These are phyloP conservation scores for Prunella strophiata DNA, from an alignment of 2,797 vertebrate species.

Conservation along the genomic window DNA sequence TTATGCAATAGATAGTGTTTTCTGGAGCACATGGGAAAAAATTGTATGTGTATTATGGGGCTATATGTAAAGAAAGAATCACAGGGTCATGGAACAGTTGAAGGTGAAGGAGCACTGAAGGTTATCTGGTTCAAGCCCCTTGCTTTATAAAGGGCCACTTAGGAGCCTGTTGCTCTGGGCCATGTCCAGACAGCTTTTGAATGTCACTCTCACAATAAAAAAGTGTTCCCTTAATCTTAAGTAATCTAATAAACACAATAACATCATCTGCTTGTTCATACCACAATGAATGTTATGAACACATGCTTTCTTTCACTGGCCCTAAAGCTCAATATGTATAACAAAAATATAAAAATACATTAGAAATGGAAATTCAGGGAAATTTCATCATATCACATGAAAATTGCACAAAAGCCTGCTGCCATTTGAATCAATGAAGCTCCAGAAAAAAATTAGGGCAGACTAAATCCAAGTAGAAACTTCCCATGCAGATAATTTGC, in stretches of 20 bases:
- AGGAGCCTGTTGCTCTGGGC: neutral
- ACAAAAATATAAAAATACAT: neutral
- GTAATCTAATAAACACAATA: neutral
- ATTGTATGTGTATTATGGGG: neutral
- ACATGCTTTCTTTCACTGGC: neutral
- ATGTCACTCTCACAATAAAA: neutral
- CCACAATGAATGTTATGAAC: neutral
- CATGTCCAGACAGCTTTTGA: neutral
- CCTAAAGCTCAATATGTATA: neutral
- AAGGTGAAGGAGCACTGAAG: neutral
- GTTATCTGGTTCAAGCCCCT: neutral
- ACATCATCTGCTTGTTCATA: neutral
- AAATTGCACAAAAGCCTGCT: neutral
- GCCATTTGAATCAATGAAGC: neutral
- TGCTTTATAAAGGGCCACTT: neutral
- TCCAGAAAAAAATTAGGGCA: neutral
- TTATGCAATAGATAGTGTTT: neutral
- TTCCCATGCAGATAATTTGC: neutral
- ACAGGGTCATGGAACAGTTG: neutral
- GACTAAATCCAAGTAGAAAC: neutral
- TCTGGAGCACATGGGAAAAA: neutral
- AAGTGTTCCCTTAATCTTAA: neutral
- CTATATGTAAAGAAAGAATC: neutral
- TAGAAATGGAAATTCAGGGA: neutral
- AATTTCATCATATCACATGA: neutral